Conservation (phyloP, 2,888 invertebrate species). For the Lepeophtheirus nordmannii region DNA sequence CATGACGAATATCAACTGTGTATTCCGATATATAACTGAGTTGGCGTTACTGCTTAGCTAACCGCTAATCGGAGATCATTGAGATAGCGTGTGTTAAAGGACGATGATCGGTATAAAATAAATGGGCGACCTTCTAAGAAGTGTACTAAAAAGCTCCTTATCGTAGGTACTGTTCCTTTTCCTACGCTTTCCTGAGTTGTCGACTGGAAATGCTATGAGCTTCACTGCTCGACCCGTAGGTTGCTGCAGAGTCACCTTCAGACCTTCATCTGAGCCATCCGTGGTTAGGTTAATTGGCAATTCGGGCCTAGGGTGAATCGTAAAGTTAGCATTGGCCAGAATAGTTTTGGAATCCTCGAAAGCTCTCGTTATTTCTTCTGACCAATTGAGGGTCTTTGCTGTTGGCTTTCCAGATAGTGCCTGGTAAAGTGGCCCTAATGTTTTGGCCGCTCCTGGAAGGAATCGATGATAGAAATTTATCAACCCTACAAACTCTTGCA, state of each 20-base stretch:
- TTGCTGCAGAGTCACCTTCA: neutral
- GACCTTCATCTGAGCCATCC: neutral
- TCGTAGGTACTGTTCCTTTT: constrained; percentile 22
- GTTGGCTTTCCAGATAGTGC: too few relatives aligned
- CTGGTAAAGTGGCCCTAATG: too few relatives aligned
- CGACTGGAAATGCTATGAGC: neutral
- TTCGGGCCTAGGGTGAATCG: neutral
- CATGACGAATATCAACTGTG: constrained; percentile 4
- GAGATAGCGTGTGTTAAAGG: neutral
- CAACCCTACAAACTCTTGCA: too few relatives aligned
- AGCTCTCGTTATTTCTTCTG: neutral
- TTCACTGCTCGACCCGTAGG: neutral
- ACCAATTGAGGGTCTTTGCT: neutral
- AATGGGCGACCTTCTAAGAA: neutral
- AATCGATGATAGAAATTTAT: too few relatives aligned
- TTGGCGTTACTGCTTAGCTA: neutral
- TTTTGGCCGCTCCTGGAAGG: too few relatives aligned
- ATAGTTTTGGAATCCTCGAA: neutral
- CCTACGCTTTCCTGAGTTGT: neutral
- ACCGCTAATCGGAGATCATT: neutral
- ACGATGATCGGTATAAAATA: neutral
- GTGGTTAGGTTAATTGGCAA: neutral
- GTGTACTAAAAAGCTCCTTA: neutral
- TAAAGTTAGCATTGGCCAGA: neutral
- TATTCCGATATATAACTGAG: neutral